phyloP scores from a whole-genome alignment of 2,888 invertebrate species.

The Rhingia rostrata region DNA sequence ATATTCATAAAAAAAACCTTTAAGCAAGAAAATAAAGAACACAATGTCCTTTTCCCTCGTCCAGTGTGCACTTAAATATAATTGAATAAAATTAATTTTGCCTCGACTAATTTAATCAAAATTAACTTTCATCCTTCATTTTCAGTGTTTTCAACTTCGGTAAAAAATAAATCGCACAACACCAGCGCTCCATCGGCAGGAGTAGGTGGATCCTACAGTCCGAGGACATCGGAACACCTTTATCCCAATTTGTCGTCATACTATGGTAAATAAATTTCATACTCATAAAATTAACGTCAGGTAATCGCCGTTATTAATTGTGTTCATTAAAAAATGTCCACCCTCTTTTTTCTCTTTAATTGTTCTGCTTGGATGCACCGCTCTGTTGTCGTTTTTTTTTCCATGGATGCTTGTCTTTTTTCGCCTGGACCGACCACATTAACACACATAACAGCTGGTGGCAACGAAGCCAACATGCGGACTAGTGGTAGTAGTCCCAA shows the following conservation, averaged over 20 bases:
- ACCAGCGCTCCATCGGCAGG: slow-evolving; percentile 39
- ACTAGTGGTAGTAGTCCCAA: slow-evolving; percentile 76
- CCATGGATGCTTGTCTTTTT: slow-evolving; percentile 7
- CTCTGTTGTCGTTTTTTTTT: slow-evolving; percentile 1
- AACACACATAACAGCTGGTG: slow-evolving; percentile 25
- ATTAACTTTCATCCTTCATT: slow-evolving; percentile 56
- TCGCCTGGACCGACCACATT: slow-evolving; percentile 2
- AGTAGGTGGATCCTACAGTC: slow-evolving; percentile 46
- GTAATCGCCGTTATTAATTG: slow-evolving; percentile 65
- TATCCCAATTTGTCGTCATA: slow-evolving; percentile 75
- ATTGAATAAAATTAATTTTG: slow-evolving; percentile 57
- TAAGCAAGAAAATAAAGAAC: slow-evolving; percentile 18
- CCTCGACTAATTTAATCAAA: slow-evolving; percentile 62
- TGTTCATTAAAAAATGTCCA: slow-evolving; percentile 51
- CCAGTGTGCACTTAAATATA: slow-evolving; percentile 51
- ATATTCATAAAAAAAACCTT: background rate
- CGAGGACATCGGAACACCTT: slow-evolving; percentile 58
- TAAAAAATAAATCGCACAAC: slow-evolving; percentile 68
- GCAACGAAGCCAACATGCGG: slow-evolving; percentile 66
- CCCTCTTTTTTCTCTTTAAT: slow-evolving; percentile 26
- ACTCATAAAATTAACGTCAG: slow-evolving; percentile 63
- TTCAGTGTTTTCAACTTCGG: slow-evolving; percentile 76
- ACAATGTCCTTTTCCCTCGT: slow-evolving; percentile 25
- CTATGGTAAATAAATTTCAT: slow-evolving; percentile 74
- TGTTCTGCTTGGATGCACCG: background rate